phyloP scores from a whole-genome alignment of 2,113 vertebrate species.

The Oryzias curvinotus region DNA sequence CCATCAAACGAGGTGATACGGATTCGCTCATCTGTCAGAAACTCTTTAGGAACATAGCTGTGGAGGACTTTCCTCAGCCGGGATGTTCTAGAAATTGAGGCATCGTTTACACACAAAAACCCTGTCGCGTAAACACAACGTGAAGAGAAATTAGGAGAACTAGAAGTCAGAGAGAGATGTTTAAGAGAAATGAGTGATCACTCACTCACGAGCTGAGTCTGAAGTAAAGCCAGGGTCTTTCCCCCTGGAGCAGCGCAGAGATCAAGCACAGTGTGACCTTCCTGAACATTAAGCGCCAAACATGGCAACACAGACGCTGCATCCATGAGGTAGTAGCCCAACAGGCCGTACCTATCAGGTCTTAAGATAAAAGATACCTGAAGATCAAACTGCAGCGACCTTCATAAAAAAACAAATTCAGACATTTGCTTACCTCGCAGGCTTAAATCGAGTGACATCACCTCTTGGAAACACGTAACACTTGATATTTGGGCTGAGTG shows the following conservation, averaged over 20 bases:
- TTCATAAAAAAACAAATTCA: not conserved
- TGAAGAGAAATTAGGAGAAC: not conserved
- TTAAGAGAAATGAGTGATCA: not conserved
- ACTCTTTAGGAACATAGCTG: slow-evolving; percentile 81
- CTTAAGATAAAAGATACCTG: slow-evolving; percentile 61
- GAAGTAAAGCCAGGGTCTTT: slow-evolving; percentile 88
- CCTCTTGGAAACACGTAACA: slow-evolving; percentile 90
- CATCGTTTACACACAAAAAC: slow-evolving; percentile 85
- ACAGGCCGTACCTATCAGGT: slow-evolving; percentile 72
- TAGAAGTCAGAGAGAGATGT: not conserved
- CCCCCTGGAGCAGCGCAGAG: slow-evolving; percentile 94
- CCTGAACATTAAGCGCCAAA: slow-evolving; percentile 83
- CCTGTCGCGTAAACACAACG: slow-evolving; percentile 60
- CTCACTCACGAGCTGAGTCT: slow-evolving; percentile 85
- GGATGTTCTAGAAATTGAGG: slow-evolving; percentile 80
- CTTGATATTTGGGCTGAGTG: slow-evolving; percentile 79
- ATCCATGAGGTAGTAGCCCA: slow-evolving; percentile 92
- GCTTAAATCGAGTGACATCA: slow-evolving; percentile 83
- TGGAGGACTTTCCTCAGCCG: slow-evolving; percentile 81
- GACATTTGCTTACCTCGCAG: slow-evolving; percentile 79
- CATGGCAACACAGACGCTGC: slow-evolving; percentile 92
- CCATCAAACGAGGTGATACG: slow-evolving; percentile 84
- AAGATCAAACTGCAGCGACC: not conserved
- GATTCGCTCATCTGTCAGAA: slow-evolving; percentile 68
- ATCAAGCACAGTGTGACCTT: slow-evolving; percentile 84